A percentile compares a stretch with the other conserved stretches of the same genome.
Conservation (phyloP, 2,888 invertebrate species). For the Lithophane semibrunnea region DNA sequence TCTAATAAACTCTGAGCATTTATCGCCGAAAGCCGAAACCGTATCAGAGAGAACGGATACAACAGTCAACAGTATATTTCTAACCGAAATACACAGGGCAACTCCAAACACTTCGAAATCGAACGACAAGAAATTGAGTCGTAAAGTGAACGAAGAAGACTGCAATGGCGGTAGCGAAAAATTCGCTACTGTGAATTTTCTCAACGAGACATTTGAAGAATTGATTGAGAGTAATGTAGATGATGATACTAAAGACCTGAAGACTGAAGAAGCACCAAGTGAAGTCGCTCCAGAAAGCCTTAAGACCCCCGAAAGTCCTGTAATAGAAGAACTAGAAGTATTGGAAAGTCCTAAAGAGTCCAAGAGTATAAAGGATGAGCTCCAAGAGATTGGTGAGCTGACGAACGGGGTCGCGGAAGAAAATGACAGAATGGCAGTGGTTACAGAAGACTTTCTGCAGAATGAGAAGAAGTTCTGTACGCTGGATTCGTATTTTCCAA, state of each 20-base stretch:
- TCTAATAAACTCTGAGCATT: conserved; percentile 40
- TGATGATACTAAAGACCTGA: conserved; percentile 78
- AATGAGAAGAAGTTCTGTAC: conserved; percentile 89
- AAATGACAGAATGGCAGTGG: conserved; percentile 73
- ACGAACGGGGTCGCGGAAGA: conserved; percentile 70
- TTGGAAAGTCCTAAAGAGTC: conserved; percentile 60
- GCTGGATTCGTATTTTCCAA: conserved; percentile 80
- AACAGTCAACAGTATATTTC: conserved; percentile 41
- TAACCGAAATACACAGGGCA: conserved; percentile 47
- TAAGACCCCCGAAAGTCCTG: conserved; percentile 52
- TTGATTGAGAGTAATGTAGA: conserved; percentile 87
- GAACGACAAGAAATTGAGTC: conserved; percentile 29
- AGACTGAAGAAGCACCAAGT: conserved; percentile 63
- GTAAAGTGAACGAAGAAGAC: conserved; percentile 59
- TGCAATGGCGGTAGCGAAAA: conserved; percentile 81
- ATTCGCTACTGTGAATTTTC: conserved; percentile 84
- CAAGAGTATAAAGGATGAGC: conserved; percentile 59
- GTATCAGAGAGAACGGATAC: conserved; percentile 40
- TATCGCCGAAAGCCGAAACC: conserved; percentile 57
- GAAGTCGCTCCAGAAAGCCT: conserved; percentile 45
- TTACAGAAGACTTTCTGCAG: conserved; percentile 85
- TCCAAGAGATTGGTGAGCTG: conserved; percentile 58
- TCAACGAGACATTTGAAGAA: conserved; percentile 86
- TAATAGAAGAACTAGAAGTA: conserved; percentile 62
- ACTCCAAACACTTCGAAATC: conserved; percentile 61